These are phyloP conservation scores for Crocidura indochinensis DNA, from an alignment of 2,797 vertebrate species.

Conservation along the genomic window DNA sequence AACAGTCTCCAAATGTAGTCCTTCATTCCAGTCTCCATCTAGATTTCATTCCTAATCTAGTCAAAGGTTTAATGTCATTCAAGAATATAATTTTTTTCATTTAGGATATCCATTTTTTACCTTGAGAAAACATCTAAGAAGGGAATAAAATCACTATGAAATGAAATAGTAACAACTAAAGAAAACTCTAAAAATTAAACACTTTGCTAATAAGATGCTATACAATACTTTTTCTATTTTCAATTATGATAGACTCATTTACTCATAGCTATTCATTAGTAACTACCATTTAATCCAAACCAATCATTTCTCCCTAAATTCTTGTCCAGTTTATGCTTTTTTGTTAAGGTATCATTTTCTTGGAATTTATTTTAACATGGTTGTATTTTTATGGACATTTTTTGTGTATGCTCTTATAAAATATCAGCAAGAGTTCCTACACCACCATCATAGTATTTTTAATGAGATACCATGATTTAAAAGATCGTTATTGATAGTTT, in stretches of 20 bases:
- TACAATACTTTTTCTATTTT: not conserved
- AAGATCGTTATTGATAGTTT: no score
- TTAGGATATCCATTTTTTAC: constrained; percentile 7
- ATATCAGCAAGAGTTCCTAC: no score
- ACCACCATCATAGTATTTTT: no score
- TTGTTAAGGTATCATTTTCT: not conserved
- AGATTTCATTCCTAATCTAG: no score
- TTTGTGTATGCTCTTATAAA: no score
- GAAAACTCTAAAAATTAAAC: not conserved
- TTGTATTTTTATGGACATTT: no score
- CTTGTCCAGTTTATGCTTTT: not conserved
- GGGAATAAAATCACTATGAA: not conserved
- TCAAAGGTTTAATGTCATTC: no score
- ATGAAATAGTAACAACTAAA: not conserved
- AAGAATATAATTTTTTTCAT: not conserved
- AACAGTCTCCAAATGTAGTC: no score
- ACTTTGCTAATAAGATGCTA: not conserved
- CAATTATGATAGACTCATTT: not conserved
- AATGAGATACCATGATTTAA: no score
- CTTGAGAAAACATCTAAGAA: not conserved
- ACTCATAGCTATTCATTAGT: not conserved
- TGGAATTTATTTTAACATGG: not conserved
- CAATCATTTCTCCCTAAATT: not conserved
- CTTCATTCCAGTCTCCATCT: no score
- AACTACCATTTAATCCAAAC: not conserved